Percentiles rank a stretch among this genome's conserved stretches.
phyloP scores from a whole-genome alignment of 1,140 invertebrate genomes.

The Hermetia illucens region DNA sequence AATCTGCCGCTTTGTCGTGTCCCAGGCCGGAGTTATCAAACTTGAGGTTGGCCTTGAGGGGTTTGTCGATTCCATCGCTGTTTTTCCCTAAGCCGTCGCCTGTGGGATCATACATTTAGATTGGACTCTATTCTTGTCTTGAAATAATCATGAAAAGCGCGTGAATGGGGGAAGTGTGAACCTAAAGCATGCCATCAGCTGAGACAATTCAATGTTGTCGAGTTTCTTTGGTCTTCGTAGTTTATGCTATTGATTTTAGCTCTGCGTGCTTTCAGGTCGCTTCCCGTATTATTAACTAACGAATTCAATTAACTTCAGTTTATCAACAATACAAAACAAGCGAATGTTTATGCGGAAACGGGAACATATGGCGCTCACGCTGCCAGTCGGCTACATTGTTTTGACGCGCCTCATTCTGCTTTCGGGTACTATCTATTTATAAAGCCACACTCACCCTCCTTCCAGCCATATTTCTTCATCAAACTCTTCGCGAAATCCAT shows the following conservation, averaged over 20 bases:
- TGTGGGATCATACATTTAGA: constrained; percentile 20
- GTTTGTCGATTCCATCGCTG: constrained; percentile 55
- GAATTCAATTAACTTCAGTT: no score
- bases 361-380: no score
- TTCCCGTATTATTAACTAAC: no score
- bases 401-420: no score
- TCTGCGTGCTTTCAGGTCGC: no score
- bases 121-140: constrained; percentile 4
- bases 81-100: constrained; percentile 69
- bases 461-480: constrained; percentile 50
- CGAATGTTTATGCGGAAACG: no score
- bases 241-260: no score
- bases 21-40: constrained; percentile 64
- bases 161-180: no score
- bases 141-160: constrained; percentile 9
- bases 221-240: no score
- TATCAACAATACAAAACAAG: no score
- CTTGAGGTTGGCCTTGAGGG: constrained; percentile 63
- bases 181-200: neutral
- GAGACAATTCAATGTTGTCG: neutral
- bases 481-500: constrained; percentile 46
- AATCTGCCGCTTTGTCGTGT: constrained; percentile 50
- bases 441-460: constrained; percentile 35
- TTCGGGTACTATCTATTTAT: no score
- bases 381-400: no score